These are phyloP conservation scores for Steinernema hermaphroditum DNA, from an alignment of 2,888 invertebrate species.

Conservation along the genomic window DNA sequence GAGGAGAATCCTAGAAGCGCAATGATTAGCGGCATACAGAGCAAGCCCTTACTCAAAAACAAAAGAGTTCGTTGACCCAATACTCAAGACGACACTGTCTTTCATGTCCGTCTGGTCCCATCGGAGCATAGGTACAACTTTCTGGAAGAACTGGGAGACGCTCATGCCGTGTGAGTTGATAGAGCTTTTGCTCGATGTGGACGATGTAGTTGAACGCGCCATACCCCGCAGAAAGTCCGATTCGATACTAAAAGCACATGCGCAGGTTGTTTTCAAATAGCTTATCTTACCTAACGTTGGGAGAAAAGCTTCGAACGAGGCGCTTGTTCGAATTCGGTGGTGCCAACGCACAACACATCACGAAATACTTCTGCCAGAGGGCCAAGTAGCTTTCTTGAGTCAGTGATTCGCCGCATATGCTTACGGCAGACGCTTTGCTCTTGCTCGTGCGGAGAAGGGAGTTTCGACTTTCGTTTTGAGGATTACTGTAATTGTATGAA, in stretches of 20 bases:
- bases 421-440: constrained; percentile 53
- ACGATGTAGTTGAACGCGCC: constrained; percentile 39
- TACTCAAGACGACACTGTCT: constrained; percentile 88
- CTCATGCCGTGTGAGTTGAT: constrained; percentile 74
- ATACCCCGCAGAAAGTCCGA: constrained; percentile 39
- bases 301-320: constrained; percentile 87
- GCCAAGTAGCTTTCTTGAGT: constrained; percentile 84
- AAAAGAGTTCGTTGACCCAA: constrained; percentile 91
- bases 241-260: constrained; percentile 29
- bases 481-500: constrained; percentile 72
- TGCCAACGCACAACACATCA: constrained; percentile 91
- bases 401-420: constrained; percentile 58
- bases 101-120: constrained; percentile 88
- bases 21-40: constrained; percentile 66
- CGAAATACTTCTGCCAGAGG: constrained; percentile 91
- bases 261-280: background rate
- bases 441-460: constrained; percentile 80
- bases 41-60: constrained; percentile 79
- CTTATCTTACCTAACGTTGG: constrained; percentile 67
- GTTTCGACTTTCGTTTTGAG: constrained; percentile 92
- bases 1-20: constrained; percentile 74
- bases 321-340: constrained; percentile 73
- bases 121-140: constrained; percentile 83
- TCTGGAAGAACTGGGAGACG: constrained; percentile 85
- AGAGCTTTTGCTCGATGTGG: constrained; percentile 33